phyloP scores from a whole-genome alignment of 2,797 vertebrate genomes.

The Kryptopterus vitreolus region DNA sequence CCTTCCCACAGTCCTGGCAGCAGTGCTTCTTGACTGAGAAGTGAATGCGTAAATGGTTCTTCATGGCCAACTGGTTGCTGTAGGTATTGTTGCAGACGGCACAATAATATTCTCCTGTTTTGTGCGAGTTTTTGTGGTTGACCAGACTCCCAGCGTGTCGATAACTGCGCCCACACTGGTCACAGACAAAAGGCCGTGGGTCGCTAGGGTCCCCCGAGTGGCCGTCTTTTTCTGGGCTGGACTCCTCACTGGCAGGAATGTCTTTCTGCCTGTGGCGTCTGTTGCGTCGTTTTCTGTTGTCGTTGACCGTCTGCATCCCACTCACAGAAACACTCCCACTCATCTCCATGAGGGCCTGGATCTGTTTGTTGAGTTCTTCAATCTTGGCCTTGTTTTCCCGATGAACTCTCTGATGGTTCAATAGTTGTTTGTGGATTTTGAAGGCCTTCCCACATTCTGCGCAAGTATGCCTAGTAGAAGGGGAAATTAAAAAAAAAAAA shows the following conservation, averaged over 20 bases:
- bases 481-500: not conserved
- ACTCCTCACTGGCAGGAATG: conserved; percentile 28
- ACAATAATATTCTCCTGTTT: conserved; percentile 81
- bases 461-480: conserved; percentile 69
- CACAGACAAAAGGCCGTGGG: conserved; percentile 71
- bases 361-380: conserved; percentile 77
- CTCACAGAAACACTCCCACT: conserved; percentile 65
- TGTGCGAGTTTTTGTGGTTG: conserved; percentile 85
- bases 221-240: conserved; percentile 41
- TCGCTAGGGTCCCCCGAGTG: conserved; percentile 58
- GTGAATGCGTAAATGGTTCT: conserved; percentile 85
- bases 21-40: conserved; percentile 76
- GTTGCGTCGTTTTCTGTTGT: conserved; percentile 57
- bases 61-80: conserved; percentile 82
- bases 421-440: conserved; percentile 83
- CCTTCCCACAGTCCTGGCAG: conserved; percentile 76
- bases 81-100: conserved; percentile 82
- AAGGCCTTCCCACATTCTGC: conserved; percentile 86
- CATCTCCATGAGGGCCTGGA: conserved; percentile 79
- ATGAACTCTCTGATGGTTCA: conserved; percentile 86
- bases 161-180: conserved; percentile 76
- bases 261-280: conserved; percentile 52
- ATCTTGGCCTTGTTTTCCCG: conserved; percentile 78
- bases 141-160: conserved; percentile 77
- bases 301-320: conserved; percentile 56